Conservation (phyloP, 1,140 invertebrate species). For the Papilio helenus region DNA sequence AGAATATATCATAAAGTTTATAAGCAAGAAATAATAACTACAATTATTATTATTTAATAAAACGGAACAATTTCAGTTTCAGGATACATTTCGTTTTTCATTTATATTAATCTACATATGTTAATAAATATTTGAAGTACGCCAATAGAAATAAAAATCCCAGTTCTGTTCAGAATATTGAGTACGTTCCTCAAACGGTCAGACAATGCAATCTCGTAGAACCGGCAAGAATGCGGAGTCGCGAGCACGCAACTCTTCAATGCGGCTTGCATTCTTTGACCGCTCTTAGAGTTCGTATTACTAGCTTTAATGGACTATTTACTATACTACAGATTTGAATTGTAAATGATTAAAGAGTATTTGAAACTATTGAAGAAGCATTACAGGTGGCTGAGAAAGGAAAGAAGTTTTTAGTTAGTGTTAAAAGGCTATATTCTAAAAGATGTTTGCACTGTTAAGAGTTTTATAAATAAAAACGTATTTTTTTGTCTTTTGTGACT, state of each 20-base stretch:
- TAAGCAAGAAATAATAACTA: not conserved
- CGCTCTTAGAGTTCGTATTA: not conserved
- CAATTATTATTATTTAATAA: not conserved
- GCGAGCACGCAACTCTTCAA: conserved; percentile 25
- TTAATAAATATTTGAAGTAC: conserved; percentile 39
- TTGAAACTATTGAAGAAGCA: too few relatives aligned
- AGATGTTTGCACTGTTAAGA: too few relatives aligned
- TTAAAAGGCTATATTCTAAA: too few relatives aligned
- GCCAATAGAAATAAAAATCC: conserved; percentile 42
- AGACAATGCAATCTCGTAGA: conserved; percentile 47
- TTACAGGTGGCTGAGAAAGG: too few relatives aligned
- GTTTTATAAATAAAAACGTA: too few relatives aligned
- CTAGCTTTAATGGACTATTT: not conserved
- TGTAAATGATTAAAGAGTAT: too few relatives aligned
- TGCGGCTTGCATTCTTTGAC: not conserved
- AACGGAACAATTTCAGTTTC: too few relatives aligned
- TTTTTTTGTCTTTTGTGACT: too few relatives aligned
- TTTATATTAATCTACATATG: not conserved
- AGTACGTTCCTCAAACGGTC: conserved; percentile 41
- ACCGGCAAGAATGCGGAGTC: conserved; percentile 1
- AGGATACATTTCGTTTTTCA: too few relatives aligned
- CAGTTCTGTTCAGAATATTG: conserved; percentile 46
- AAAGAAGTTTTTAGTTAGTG: too few relatives aligned
- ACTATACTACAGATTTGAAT: not conserved
- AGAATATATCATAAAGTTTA: too few relatives aligned